Conservation (phyloP, 2,888 invertebrate species). For the Trypoxylon attenuatum region DNA sequence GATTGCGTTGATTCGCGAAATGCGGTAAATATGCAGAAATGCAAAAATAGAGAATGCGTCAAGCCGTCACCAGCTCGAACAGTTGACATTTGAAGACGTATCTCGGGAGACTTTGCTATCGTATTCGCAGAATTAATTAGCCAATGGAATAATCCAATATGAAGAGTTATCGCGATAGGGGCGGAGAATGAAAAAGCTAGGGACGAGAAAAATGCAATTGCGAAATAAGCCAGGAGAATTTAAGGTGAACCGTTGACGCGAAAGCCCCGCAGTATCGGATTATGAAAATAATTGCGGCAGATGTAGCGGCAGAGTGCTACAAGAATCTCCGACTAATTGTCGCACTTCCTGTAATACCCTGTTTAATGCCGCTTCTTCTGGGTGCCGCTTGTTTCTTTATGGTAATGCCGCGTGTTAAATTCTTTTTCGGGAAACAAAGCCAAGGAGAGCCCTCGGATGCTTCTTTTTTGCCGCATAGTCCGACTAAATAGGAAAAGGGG, state of each 20-base stretch:
- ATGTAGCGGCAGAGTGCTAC: slow-evolving; percentile 17
- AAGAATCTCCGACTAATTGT: slow-evolving; percentile 50
- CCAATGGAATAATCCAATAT: neutral
- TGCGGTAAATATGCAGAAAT: too few relatives aligned
- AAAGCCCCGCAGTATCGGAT: slow-evolving; percentile 20
- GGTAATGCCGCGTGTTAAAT: slow-evolving; percentile 47
- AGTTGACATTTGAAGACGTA: neutral
- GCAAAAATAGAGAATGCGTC: too few relatives aligned
- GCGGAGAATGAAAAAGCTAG: slow-evolving; percentile 1
- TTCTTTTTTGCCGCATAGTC: neutral
- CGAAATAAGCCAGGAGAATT: neutral
- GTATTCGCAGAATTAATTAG: neutral
- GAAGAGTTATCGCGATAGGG: neutral
- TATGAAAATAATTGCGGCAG: slow-evolving; percentile 41
- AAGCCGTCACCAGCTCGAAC: too few relatives aligned
- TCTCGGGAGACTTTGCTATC: neutral
- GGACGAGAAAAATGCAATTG: neutral
- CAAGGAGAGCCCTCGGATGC: slow-evolving; percentile 11
- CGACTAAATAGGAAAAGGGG: neutral
- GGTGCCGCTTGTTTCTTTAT: slow-evolving; percentile 35
- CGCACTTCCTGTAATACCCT: slow-evolving; percentile 39
- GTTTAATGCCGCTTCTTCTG: slow-evolving; percentile 18
- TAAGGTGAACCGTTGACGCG: slow-evolving; percentile 21
- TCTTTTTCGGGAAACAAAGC: slow-evolving; percentile 35
- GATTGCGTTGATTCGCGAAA: too few relatives aligned